A percentile compares a stretch with the other conserved stretches of the same genome.
These are phyloP conservation scores for Steatornis caripensis DNA, from an alignment of 2,113 vertebrate genomes.

Conservation along the genomic window DNA sequence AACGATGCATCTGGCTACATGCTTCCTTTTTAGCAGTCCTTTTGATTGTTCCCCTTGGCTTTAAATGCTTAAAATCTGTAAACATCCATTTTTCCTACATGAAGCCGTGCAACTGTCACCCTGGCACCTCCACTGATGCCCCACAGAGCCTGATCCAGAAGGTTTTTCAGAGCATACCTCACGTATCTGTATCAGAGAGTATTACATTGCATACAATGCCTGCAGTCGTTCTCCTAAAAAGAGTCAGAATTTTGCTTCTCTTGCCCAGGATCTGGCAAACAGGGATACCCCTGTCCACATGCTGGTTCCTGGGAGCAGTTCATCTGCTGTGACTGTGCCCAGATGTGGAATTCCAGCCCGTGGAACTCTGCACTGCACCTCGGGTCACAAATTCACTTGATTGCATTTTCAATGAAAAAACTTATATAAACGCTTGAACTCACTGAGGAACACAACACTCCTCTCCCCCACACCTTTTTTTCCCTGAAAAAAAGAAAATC, in stretches of 20 bases:
- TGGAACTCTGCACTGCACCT: not conserved
- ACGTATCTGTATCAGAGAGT: not conserved
- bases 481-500: not conserved
- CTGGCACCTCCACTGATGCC: not conserved
- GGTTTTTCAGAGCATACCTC: not conserved
- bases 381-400: not conserved
- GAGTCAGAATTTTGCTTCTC: not conserved
- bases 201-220: too few relatives aligned
- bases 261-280: not conserved
- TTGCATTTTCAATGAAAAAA: not conserved
- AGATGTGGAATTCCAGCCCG: not conserved
- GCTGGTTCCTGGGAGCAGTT: not conserved
- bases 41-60: not conserved
- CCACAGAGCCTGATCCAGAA: not conserved
- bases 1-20: not conserved
- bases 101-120: not conserved
- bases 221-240: not conserved
- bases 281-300: not conserved
- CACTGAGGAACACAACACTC: not conserved
- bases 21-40: not conserved
- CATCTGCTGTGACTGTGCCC: not conserved
- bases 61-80: not conserved
- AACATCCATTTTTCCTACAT: not conserved
- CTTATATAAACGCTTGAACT: not conserved
- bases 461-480: fast-evolving